Conservation (phyloP, 2,888 invertebrate genomes). For the Plusia festucae region DNA sequence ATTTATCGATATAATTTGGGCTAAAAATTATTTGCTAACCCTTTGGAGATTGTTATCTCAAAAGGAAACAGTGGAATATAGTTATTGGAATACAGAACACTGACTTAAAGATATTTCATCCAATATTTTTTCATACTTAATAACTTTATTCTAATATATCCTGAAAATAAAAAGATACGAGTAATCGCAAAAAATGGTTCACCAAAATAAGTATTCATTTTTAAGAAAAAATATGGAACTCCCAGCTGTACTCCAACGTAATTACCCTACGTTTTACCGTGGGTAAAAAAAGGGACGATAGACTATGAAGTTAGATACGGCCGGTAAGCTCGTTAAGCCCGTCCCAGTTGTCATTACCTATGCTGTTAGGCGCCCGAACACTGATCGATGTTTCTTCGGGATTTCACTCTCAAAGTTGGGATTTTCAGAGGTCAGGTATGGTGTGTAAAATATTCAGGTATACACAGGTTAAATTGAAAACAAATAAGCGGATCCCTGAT, state of each 20-base stretch:
- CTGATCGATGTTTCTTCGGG: conserved; percentile 1
- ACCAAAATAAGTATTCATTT: background rate
- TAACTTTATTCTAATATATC: too few relatives aligned
- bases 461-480: background rate
- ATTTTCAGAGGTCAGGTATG: background rate
- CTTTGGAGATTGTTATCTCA: too few relatives aligned
- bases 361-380: conserved; percentile 1
- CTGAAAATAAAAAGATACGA: too few relatives aligned
- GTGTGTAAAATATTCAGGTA: background rate
- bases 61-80: too few relatives aligned
- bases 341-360: conserved; percentile 9
- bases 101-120: too few relatives aligned
- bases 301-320: conserved; percentile 6
- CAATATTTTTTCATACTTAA: too few relatives aligned
- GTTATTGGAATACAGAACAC: too few relatives aligned
- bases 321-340: conserved; percentile 7
- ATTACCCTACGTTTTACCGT: background rate
- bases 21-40: too few relatives aligned
- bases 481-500: background rate
- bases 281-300: background rate
- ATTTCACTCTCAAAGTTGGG: background rate
- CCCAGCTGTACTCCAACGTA: background rate
- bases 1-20: too few relatives aligned
- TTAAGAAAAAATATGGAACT: background rate
- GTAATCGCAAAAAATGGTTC: background rate